Conservation (phyloP, 2,888 invertebrate species). For the Conistra vaccinii region DNA sequence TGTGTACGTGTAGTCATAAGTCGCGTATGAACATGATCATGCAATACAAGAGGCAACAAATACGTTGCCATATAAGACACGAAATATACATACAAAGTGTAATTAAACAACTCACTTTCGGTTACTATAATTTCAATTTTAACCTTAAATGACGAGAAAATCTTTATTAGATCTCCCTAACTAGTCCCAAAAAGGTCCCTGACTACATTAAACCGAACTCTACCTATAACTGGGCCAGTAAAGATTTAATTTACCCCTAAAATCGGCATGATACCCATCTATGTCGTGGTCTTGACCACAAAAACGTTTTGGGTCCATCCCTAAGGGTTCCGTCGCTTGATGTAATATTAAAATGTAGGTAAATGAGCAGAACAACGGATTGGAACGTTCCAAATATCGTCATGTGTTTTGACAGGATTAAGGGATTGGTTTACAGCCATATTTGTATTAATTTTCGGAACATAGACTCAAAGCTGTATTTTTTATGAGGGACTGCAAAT, state of each 20-base stretch:
- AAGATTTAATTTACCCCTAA: conserved; percentile 69
- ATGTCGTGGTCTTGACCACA: conserved; percentile 63
- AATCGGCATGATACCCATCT: conserved; percentile 57
- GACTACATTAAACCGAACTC: conserved; percentile 46
- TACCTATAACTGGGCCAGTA: conserved; percentile 47
- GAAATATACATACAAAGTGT: neutral
- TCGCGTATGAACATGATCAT: too few species aligned
- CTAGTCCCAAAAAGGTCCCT: conserved; percentile 37
- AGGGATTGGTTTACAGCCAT: conserved; percentile 21
- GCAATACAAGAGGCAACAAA: too few species aligned
- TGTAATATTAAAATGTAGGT: conserved; percentile 68
- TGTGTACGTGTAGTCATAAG: too few species aligned
- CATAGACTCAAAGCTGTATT: neutral
- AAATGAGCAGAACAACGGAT: conserved; percentile 58
- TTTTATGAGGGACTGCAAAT: neutral
- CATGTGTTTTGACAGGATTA: conserved; percentile 42
- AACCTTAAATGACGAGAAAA: conserved; percentile 39
- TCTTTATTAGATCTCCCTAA: conserved; percentile 25
- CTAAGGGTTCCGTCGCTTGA: conserved; percentile 55
- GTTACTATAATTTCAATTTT: conserved; percentile 45
- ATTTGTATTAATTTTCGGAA: conserved; percentile 5
- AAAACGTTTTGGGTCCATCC: conserved; percentile 68
- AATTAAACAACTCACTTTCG: conserved; percentile 15
- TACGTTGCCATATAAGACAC: too few species aligned
- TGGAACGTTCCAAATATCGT: conserved; percentile 19